phyloP scores from a whole-genome alignment of 2,888 invertebrate species.

The Punctoribates punctum region DNA sequence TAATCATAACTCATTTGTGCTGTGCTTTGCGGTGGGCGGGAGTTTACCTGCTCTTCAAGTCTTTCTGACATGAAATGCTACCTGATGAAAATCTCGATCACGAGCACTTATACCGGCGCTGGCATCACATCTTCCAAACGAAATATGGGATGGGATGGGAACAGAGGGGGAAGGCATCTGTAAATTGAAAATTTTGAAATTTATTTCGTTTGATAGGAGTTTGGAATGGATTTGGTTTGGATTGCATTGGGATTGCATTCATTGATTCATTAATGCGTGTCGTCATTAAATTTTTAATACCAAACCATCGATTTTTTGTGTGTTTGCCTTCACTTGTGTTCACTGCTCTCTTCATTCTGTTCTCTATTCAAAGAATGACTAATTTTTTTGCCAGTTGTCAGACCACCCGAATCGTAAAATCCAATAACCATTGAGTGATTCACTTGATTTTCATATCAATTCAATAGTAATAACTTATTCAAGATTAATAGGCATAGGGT shows the following conservation, averaged over 20 bases:
- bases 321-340: neutral
- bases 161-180: neutral
- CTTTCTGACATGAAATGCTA: neutral
- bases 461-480: slow-evolving; percentile 28
- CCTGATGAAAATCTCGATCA: slow-evolving; percentile 30
- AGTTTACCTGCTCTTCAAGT: neutral
- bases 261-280: slow-evolving; percentile 21
- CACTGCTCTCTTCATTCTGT: neutral
- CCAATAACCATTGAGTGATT: neutral
- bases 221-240: neutral
- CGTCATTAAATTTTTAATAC: neutral
- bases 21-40: neutral
- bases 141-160: neutral
- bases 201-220: neutral
- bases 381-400: slow-evolving; percentile 8
- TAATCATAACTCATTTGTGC: slow-evolving; percentile 8
- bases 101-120: neutral
- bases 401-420: slow-evolving; percentile 18
- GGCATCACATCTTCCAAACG: neutral
- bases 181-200: slow-evolving; percentile 25
- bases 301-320: neutral
- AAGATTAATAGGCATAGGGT: slow-evolving; percentile 22
- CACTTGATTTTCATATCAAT: neutral
- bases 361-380: neutral
- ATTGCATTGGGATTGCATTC: neutral